Conservation (phyloP, 2,797 vertebrate species). For the Lemur catta region DNA sequence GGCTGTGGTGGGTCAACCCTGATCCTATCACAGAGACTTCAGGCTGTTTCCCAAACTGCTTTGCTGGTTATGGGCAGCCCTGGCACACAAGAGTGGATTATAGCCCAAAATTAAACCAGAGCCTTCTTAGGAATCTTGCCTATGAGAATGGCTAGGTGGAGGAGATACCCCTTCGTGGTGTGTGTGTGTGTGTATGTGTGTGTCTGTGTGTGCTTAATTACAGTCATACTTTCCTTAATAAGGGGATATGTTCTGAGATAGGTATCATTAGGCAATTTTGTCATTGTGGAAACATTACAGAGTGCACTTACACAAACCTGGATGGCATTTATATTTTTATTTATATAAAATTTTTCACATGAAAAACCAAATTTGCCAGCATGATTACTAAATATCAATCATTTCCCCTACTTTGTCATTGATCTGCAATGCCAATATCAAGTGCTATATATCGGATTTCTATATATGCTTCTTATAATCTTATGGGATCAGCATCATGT, state of each 20-base stretch:
- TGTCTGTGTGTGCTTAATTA: neutral
- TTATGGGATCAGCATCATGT: too few species aligned
- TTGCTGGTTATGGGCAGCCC: neutral
- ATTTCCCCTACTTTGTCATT: neutral
- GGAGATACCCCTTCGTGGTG: neutral
- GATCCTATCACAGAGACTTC: neutral
- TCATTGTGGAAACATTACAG: neutral
- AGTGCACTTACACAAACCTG: neutral
- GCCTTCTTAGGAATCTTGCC: neutral
- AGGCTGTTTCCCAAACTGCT: neutral
- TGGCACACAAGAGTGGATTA: neutral
- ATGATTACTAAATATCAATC: neutral
- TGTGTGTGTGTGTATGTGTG: neutral
- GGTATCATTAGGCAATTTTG: neutral
- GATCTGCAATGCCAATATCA: neutral
- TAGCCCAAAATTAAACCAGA: neutral
- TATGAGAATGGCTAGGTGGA: neutral
- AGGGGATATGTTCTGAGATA: neutral
- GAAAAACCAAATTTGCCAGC: neutral
- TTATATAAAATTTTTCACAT: neutral
- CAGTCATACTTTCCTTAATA: neutral
- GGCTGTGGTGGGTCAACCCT: neutral
- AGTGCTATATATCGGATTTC: neutral
- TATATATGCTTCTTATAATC: neutral
- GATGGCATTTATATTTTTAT: neutral